Evolutionary conservation across 2,888 invertebrate genomes (phyloP).

Genomic region (Pseudococcus jackbeardsleyi): DNA sequence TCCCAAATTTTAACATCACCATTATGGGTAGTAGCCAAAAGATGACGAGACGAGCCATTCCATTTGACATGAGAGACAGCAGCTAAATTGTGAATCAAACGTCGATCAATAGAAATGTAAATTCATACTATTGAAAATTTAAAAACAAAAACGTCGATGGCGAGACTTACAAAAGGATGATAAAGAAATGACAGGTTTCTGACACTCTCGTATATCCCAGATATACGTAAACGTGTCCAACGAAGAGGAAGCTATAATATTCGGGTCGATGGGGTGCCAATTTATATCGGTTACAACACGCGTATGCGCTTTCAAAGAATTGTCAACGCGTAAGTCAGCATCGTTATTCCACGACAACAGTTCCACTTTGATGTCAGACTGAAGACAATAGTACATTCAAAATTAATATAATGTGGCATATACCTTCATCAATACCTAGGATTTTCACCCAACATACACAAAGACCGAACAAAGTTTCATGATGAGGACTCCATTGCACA

Average conservation of each 20-base stretch:
- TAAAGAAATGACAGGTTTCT: slow-evolving; percentile 85
- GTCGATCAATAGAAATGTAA: background rate
- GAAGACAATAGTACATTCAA: slow-evolving; percentile 67
- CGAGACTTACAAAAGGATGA: slow-evolving; percentile 82
- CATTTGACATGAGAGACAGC: slow-evolving; percentile 95
- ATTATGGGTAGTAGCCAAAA: slow-evolving; percentile 94
- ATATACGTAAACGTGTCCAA: slow-evolving; percentile 94
- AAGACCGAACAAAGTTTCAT: slow-evolving; percentile 87
- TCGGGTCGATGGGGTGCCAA: slow-evolving; percentile 87
- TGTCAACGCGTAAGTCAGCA: slow-evolving; percentile 80
- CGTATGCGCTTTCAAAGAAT: slow-evolving; percentile 84
- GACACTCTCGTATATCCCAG: slow-evolving; percentile 91
- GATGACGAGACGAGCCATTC: slow-evolving; percentile 86
- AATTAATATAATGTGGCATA: background rate
- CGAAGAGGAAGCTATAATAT: slow-evolving; percentile 88
- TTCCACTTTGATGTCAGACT: slow-evolving; percentile 91
- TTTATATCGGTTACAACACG: slow-evolving; percentile 91
- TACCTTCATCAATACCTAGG: too few relatives aligned
- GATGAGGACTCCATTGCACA: slow-evolving; percentile 92
- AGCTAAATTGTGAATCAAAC: slow-evolving; percentile 72
- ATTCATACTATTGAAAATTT: background rate
- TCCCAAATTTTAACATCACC: slow-evolving; percentile 98
- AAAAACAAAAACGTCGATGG: background rate
- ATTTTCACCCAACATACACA: slow-evolving; percentile 76
- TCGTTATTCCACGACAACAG: slow-evolving; percentile 82